Conservation (phyloP, 2,797 vertebrate genomes). For the Dendrocincla tyrannina region DNA sequence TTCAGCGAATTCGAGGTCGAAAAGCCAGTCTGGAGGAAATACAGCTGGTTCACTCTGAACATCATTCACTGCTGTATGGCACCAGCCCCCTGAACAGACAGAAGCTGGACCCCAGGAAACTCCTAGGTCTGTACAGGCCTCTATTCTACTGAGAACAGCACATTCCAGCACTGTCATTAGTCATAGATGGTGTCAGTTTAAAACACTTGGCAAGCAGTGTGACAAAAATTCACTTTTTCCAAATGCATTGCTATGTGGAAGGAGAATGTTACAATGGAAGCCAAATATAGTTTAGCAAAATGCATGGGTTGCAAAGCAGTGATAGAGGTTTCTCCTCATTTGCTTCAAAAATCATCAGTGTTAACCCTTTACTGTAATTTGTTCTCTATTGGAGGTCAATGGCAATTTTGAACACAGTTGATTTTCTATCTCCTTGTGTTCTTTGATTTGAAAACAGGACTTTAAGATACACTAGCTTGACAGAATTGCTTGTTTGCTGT, state of each 20-base stretch:
- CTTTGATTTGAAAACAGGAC: background rate
- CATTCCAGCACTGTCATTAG: conserved; percentile 79
- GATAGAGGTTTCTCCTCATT: background rate
- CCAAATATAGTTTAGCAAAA: conserved; percentile 65
- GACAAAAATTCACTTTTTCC: conserved; percentile 73
- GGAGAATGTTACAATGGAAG: conserved; percentile 56
- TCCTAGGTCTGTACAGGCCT: conserved; percentile 78
- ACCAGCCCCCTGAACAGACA: conserved; percentile 81
- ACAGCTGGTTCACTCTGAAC: conserved; percentile 83
- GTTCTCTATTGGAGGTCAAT: background rate
- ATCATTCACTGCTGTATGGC: conserved; percentile 82
- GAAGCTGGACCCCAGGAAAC: conserved; percentile 82
- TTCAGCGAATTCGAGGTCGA: conserved; percentile 82
- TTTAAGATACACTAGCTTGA: conserved; percentile 53
- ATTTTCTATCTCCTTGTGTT: background rate
- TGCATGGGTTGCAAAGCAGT: conserved; percentile 42
- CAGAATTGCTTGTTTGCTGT: conserved; percentile 45
- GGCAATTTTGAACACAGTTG: background rate
- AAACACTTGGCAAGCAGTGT: conserved; percentile 75
- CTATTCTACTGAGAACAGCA: conserved; percentile 75
- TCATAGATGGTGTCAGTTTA: conserved; percentile 76
- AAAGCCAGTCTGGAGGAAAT: conserved; percentile 86
- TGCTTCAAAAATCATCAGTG: background rate
- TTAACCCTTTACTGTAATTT: conserved; percentile 35
- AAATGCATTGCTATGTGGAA: conserved; percentile 66